phyloP scores from a whole-genome alignment of 2,113 vertebrate species.

The Oncorhynchus tshawytscha region DNA sequence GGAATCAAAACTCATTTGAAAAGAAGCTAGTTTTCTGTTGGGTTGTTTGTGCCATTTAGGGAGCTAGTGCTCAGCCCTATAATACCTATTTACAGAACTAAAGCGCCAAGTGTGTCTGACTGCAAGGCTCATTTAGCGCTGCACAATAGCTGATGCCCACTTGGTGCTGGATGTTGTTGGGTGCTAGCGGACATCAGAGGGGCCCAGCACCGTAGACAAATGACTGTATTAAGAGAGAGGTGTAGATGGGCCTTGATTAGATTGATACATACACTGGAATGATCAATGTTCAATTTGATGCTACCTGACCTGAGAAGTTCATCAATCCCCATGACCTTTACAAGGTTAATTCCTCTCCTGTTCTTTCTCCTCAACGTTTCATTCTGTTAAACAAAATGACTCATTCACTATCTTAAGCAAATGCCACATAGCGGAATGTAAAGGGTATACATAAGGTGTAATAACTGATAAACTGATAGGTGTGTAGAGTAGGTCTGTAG shows the following conservation, averaged over 20 bases:
- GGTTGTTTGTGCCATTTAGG: constrained; percentile 54
- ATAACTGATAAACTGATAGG: not conserved
- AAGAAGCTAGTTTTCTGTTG: constrained; percentile 50
- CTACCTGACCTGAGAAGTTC: constrained; percentile 58
- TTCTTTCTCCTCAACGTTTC: constrained; percentile 37
- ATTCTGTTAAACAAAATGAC: not conserved
- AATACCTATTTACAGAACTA: constrained; percentile 46
- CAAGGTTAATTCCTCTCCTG: constrained; percentile 28
- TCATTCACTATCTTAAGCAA: not conserved
- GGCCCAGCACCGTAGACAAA: constrained; percentile 52
- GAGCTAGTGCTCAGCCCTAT: constrained; percentile 37
- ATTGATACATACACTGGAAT: constrained; percentile 49
- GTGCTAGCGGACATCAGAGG: constrained; percentile 9
- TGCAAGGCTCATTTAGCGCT: constrained; percentile 50
- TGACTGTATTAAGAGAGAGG: constrained; percentile 47
- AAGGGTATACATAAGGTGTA: not conserved
- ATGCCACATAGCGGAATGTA: not conserved
- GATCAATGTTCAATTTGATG: constrained; percentile 69
- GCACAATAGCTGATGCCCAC: constrained; percentile 25
- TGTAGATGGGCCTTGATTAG: constrained; percentile 57
- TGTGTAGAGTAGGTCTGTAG: no score
- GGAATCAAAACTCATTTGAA: constrained; percentile 65
- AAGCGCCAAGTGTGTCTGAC: constrained; percentile 41
- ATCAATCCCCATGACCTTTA: constrained; percentile 61
- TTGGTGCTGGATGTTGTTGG: constrained; percentile 21